Conservation (phyloP, 2,797 vertebrate genomes). For the Cheracebus regulus region DNA sequence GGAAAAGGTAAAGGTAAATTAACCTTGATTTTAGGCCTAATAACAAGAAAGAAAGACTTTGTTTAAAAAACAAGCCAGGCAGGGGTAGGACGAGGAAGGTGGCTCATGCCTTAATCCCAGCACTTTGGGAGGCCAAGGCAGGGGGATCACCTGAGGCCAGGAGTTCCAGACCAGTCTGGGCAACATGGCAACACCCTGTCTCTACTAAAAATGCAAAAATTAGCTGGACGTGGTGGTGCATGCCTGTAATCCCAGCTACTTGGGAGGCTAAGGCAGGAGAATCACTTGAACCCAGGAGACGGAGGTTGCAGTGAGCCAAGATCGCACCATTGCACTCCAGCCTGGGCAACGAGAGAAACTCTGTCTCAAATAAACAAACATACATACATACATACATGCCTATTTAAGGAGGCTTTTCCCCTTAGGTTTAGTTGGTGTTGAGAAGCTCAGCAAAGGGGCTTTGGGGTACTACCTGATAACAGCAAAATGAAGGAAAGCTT, state of each 20-base stretch:
- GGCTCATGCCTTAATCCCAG: no score
- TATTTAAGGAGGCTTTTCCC: neutral
- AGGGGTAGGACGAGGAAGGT: no score
- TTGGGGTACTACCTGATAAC: neutral
- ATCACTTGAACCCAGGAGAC: neutral
- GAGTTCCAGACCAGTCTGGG: no score
- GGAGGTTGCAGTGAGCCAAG: neutral
- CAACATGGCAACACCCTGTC: no score
- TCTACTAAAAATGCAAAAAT: no score
- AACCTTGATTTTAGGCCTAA: neutral
- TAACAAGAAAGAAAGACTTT: neutral
- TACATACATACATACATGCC: neutral
- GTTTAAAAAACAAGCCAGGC: neutral
- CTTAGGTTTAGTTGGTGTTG: neutral
- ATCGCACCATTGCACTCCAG: neutral
- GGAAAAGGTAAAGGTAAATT: neutral
- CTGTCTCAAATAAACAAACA: neutral
- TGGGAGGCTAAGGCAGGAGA: no score
- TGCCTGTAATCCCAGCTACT: no score
- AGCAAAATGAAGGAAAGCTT: neutral
- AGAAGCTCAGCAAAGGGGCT: neutral
- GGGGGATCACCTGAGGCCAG: no score
- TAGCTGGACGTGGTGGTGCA: no score
- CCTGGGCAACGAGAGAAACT: neutral
- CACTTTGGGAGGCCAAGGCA: no score